Percentiles rank a stretch among this genome's conserved stretches.
Evolutionary conservation across 2,888 invertebrate genomes (phyloP).

Genomic region (Gymnoscelis rufifasciata): DNA sequence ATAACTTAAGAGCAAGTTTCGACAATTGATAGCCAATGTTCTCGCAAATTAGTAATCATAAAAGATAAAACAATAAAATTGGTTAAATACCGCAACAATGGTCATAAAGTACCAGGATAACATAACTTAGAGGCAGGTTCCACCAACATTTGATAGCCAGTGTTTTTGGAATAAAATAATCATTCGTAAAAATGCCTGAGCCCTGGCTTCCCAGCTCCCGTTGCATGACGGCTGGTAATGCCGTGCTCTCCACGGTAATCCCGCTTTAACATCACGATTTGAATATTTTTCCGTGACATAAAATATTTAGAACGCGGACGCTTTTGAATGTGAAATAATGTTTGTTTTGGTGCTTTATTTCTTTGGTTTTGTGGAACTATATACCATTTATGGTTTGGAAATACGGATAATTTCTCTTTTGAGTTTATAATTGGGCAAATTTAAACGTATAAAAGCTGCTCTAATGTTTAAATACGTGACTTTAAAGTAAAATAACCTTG

Average conservation of each 20-base stretch:
- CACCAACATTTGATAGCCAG: too few species aligned
- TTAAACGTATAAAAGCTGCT: too few species aligned
- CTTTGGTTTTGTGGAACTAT: slow-evolving; percentile 5
- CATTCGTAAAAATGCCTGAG: slow-evolving; percentile 6
- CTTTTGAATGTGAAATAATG: slow-evolving; percentile 14
- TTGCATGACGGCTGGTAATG: slow-evolving; percentile 42
- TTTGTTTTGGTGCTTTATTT: slow-evolving; percentile 9
- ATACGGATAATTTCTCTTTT: background rate
- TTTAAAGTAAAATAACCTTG: too few species aligned
- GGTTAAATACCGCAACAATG: too few species aligned
- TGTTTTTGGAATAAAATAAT: background rate
- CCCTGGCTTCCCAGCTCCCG: slow-evolving; percentile 28
- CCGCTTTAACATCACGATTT: slow-evolving; percentile 36
- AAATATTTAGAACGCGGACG: slow-evolving; percentile 32
- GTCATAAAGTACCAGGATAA: too few species aligned
- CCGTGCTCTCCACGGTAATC: slow-evolving; percentile 38
- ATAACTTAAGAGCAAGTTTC: too few species aligned
- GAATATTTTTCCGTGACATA: slow-evolving; percentile 37
- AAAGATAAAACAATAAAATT: too few species aligned
- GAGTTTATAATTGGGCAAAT: background rate
- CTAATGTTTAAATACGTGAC: too few species aligned
- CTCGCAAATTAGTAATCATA: too few species aligned
- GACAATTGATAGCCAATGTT: too few species aligned
- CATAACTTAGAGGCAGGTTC: too few species aligned
- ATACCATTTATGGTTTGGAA: background rate